Evolutionary conservation across 2,113 vertebrate species (phyloP).

Genomic region (Gracilinanus agilis): DNA sequence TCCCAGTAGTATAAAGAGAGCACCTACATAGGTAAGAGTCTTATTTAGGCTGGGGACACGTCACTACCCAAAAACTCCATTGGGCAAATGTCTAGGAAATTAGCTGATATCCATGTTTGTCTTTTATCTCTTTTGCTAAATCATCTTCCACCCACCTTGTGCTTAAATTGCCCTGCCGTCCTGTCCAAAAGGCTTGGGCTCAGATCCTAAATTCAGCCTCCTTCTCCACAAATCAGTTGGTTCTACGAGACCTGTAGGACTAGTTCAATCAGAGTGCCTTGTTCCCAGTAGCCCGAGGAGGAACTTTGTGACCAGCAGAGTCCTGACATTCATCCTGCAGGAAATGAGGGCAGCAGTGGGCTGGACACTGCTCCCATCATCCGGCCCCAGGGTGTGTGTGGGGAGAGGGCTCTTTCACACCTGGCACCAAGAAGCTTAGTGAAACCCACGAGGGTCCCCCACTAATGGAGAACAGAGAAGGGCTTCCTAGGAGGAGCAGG

Average conservation of each 20-base stretch:
- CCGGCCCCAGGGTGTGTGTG: background rate
- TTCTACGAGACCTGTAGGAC: background rate
- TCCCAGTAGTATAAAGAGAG: slow-evolving; percentile 11
- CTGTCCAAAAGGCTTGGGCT: background rate
- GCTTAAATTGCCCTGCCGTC: background rate
- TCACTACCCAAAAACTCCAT: slow-evolving; percentile 26
- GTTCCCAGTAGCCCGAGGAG: background rate
- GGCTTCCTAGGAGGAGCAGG: slow-evolving; percentile 68
- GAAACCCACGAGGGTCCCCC: background rate
- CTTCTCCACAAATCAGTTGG: background rate
- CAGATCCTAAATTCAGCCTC: background rate
- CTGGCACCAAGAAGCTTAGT: background rate
- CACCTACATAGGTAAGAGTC: background rate
- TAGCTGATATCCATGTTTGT: slow-evolving; percentile 10
- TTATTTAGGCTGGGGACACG: background rate
- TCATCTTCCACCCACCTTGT: background rate
- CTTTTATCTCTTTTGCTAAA: background rate
- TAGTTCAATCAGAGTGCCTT: background rate
- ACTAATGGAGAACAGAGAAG: slow-evolving; percentile 56
- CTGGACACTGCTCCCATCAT: background rate
- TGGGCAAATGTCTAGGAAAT: background rate
- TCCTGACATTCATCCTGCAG: background rate
- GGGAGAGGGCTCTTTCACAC: background rate
- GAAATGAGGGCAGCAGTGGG: background rate
- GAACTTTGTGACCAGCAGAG: background rate